These are phyloP conservation scores for Automeris io DNA, from an alignment of 2,888 invertebrate genomes.

Conservation along the genomic window DNA sequence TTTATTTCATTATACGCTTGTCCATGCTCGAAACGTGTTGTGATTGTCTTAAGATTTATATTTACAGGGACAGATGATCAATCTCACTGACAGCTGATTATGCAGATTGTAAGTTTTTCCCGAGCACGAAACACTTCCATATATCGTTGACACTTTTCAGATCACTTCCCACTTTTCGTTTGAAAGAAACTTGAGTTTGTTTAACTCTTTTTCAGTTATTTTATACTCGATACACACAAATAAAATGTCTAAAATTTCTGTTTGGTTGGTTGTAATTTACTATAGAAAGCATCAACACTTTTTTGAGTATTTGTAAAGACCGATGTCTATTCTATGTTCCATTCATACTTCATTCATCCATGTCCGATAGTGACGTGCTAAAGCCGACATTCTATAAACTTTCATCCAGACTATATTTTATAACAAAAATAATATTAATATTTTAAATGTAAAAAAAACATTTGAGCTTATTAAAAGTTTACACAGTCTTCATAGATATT, in stretches of 20 bases:
- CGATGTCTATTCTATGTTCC: constrained; percentile 42
- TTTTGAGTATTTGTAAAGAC: constrained; percentile 70
- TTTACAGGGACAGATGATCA: constrained; percentile 78
- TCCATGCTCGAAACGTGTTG: constrained; percentile 54
- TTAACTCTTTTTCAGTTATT: constrained; percentile 60
- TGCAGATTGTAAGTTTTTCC: constrained; percentile 77
- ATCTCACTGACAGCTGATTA: constrained; percentile 78
- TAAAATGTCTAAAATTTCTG: constrained; percentile 67
- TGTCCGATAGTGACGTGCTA: constrained; percentile 35
- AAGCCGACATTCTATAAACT: constrained; percentile 19
- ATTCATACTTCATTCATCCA: constrained; percentile 37
- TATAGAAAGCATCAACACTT: constrained; percentile 77
- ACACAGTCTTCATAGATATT: no score
- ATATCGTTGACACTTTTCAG: constrained; percentile 51
- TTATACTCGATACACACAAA: constrained; percentile 56
- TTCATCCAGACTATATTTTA: no score
- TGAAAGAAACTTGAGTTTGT: constrained; percentile 43
- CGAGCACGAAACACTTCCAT: constrained; percentile 69
- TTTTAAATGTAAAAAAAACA: no score
- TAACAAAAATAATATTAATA: no score
- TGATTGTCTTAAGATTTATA: constrained; percentile 73
- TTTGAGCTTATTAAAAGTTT: no score
- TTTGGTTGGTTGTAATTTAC: constrained; percentile 75
- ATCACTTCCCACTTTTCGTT: constrained; percentile 38
- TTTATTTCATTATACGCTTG: constrained; percentile 60